Conservation (phyloP, 2,888 invertebrate genomes). For the Parnassius orleans region DNA sequence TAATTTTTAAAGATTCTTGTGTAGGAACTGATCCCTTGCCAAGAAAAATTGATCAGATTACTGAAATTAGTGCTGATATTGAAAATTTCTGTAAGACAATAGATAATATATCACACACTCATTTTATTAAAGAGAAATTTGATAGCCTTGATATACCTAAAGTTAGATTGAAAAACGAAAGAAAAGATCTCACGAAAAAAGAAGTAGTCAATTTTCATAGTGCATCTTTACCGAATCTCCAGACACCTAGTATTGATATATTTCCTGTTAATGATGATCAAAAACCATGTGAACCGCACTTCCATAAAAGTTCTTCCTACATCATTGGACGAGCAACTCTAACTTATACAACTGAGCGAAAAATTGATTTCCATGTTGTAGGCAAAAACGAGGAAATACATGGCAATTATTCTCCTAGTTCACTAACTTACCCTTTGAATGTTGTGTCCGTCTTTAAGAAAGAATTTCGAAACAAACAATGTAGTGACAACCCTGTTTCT, state of each 20-base stretch:
- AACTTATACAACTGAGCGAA: slow-evolving; percentile 66
- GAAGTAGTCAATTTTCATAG: slow-evolving; percentile 43
- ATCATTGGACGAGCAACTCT: slow-evolving; percentile 64
- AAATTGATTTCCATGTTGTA: slow-evolving; percentile 66
- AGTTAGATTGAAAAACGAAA: slow-evolving; percentile 63
- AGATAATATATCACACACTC: slow-evolving; percentile 41
- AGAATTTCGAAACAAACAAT: slow-evolving; percentile 44
- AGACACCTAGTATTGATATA: slow-evolving; percentile 43
- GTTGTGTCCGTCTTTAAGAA: slow-evolving; percentile 66
- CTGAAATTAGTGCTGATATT: slow-evolving; percentile 45
- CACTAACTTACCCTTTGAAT: slow-evolving; percentile 58
- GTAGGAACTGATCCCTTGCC: slow-evolving; percentile 46
- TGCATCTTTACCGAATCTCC: slow-evolving; percentile 51
- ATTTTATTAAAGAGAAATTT: slow-evolving; percentile 45
- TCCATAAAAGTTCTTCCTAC: slow-evolving; percentile 52
- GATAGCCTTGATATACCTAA: slow-evolving; percentile 72
- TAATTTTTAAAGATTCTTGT: slow-evolving; percentile 41
- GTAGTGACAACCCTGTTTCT: slow-evolving; percentile 18
- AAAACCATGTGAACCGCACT: slow-evolving; percentile 39
- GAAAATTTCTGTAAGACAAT: slow-evolving; percentile 38
- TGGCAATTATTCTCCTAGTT: slow-evolving; percentile 47
- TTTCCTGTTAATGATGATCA: slow-evolving; percentile 40
- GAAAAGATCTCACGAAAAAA: slow-evolving; percentile 48
- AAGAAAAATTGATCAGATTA: slow-evolving; percentile 42
- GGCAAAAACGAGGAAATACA: slow-evolving; percentile 42